phyloP scores from a whole-genome alignment of 2,113 vertebrate genomes.

The Trogon melanurus region DNA sequence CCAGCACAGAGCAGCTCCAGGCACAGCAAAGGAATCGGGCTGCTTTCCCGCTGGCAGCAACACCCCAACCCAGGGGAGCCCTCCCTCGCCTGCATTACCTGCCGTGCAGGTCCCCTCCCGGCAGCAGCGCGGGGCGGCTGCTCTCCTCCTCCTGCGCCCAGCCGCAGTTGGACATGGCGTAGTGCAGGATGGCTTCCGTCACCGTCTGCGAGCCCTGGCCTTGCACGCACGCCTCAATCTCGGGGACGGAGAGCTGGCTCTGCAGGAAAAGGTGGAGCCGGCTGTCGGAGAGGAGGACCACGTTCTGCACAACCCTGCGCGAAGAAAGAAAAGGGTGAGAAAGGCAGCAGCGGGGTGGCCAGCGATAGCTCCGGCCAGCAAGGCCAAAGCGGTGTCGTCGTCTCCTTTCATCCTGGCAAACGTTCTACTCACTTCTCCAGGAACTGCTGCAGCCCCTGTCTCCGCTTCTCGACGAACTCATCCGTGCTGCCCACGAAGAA shows the following conservation, averaged over 20 bases:
- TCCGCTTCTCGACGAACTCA: constrained; percentile 90
- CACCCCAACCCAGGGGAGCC: accelerated
- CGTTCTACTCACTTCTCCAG: constrained; percentile 83
- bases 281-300: constrained; percentile 95
- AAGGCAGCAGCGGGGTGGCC: neutral
- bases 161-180: constrained; percentile 88
- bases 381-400: accelerated
- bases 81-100: neutral
- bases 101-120: neutral
- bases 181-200: constrained; percentile 89
- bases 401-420: neutral
- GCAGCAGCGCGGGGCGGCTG: neutral
- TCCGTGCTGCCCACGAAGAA: constrained; percentile 85
- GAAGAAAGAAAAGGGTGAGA: neutral
- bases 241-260: constrained; percentile 89
- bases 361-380: neutral
- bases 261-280: constrained; percentile 97
- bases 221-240: constrained; percentile 92
- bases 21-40: neutral
- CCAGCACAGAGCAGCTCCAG: neutral
- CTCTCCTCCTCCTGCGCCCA: constrained; percentile 84
- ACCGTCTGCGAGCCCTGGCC: constrained; percentile 85
- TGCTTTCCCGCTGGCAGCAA: neutral
- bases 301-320: constrained; percentile 88
- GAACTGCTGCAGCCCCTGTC: constrained; percentile 91